Evolutionary conservation across 2,888 invertebrate species (phyloP), one percentile per base, ranked within the genome.

Genomic region (Cephonodes hylas): DNA sequence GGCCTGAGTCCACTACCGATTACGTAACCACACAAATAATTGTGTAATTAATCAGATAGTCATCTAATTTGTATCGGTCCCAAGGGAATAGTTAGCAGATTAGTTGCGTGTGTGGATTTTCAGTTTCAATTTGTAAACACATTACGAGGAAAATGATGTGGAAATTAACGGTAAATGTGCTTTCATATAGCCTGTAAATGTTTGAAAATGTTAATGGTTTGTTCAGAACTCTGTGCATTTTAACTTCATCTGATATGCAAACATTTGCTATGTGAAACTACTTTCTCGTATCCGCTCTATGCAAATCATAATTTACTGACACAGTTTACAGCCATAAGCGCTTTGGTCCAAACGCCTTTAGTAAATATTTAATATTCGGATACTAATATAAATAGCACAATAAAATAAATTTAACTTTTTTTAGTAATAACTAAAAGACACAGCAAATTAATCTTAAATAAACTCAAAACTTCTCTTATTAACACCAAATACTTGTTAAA

Each of bases 61-160:
- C 25, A 48, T 27, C 46, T 46, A 46, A 59, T 59, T 59, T 25
- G 38, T 48, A 60, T 42, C 15, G 25, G 45, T 53, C 48, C 42
- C 42, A 27, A 53, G 42, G 13, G 20, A 42, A 34, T 61, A 61
- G 48, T 56, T 27, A 18, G 53, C 18, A 18, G 53, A 8, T 53
- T 31, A 27, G 25, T 4, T 27, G 59, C 31, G 22, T 31, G 46
- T 46, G 23, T 13, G 23, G 18, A n/a, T 8, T 53, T 18, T 18
- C 18, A 27, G 31, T 53, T 53, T 53, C 31, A 53, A 53, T 31
- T 53, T 31, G 31, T 18, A 53, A 31, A 15, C 27, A 53, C 53
- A 31, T 53, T 53, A 53, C 15, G 31, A 31, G 5, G 10, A 31
- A n/a, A 53, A 53, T 31, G 18, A 27, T 4, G 18, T 3, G 15